Conservation (phyloP, 37 sponge, comb jelly and placozoan species). For the Geodia barretti region DNA sequence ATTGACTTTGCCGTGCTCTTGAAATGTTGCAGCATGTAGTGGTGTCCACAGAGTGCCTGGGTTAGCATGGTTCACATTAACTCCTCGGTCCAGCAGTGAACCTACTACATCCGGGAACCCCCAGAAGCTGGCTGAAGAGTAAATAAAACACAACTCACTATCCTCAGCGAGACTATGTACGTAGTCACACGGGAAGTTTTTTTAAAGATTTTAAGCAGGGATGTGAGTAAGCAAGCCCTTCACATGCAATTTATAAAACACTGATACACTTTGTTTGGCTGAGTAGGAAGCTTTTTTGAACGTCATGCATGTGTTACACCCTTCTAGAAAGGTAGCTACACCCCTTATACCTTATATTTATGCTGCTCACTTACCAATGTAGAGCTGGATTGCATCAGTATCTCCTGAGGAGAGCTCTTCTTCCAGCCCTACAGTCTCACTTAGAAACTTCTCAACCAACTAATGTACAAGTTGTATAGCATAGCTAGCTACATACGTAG, state of each 20-base stretch:
- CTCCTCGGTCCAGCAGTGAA: constrained; percentile 1
- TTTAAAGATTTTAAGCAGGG: no score
- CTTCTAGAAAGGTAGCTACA: no score
- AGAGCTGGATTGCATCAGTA: not conserved
- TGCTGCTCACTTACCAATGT: not conserved
- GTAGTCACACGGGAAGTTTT: not conserved
- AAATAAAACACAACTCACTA: no score
- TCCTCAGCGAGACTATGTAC: not conserved
- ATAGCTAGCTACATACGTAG: not conserved
- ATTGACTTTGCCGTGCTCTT: constrained; percentile 21
- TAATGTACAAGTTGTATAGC: not conserved
- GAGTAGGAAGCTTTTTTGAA: no score
- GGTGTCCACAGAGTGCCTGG: constrained; percentile 17
- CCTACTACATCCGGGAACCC: constrained; percentile 7
- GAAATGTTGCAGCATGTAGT: constrained; percentile 30
- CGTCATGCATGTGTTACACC: no score
- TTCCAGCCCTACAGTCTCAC: not conserved
- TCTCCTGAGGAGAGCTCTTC: not conserved
- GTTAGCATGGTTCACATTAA: constrained; percentile 7
- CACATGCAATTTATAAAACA: no score
- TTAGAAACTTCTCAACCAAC: constrained; percentile 6
- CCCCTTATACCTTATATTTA: not conserved
- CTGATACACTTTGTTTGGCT: no score
- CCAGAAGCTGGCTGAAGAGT: constrained; percentile 11
- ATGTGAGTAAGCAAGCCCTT: no score